Evolutionary conservation across 2,888 invertebrate species (phyloP), one percentile per base, ranked within the genome.

Genomic region (Tetragonula carbonaria): DNA sequence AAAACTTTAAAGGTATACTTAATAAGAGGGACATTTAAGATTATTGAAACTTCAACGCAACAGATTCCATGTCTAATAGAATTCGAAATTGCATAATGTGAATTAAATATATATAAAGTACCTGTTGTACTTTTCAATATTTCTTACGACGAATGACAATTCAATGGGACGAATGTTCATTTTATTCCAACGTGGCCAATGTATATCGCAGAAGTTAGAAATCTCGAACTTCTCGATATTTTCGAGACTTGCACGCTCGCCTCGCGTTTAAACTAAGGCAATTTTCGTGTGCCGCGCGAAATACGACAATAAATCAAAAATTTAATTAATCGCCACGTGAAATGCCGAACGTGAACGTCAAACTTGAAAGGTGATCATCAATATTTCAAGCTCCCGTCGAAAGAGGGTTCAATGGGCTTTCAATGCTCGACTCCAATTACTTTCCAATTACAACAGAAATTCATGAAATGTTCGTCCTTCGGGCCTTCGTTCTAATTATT

Each of bases 391-490:
- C 23, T 38, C 2, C 16, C 72, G 11, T 18, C 5, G 18, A 59
- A 59, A 18, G 18, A 13, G 18, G 18, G 18, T 14, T 18, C 11
- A n/a, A 18, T 16, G 8, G 33, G 8, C 57, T 18, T 28, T 23
- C 45, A 8, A 11, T 59, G 45, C 23, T 45, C 23, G 23, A 38
- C 28, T 45, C 4, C 33, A 50, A 76, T 76, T 59, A 59, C n/a
- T 50, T 38, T 38, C 23, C 28, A 77, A 53, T 50, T 73, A 50
- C 28, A 53, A 62, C 21, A 11, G 16, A 63, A 73, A 53, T 77
- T 23, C 62, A 53, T 51, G 5, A 23, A 62, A 70, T 59, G 50
- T 11, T 51, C 23, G n/a, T 16, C 45, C 18, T 23, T n/a, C 2
- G 50, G 38, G 23, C 6, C 21, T 45, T 2, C 28, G 13, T 63